These are phyloP conservation scores for Synodontis membranacea DNA, from an alignment of 2,113 vertebrate species.

Conservation along the genomic window DNA sequence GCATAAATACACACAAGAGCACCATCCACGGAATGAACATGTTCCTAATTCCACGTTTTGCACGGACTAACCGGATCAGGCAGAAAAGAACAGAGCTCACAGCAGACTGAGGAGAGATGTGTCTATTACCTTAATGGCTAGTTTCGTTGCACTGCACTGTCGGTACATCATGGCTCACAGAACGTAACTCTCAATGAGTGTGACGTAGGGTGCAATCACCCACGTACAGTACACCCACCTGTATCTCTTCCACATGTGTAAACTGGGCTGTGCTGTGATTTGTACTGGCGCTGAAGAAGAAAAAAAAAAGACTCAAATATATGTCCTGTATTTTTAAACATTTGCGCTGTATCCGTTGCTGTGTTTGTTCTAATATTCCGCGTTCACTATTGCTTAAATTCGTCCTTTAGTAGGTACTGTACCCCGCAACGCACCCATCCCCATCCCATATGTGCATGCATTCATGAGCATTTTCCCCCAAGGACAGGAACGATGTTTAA, in stretches of 20 bases:
- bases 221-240: constrained; percentile 25
- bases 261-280: background rate
- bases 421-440: background rate
- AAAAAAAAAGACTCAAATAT: background rate
- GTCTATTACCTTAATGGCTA: constrained; percentile 32
- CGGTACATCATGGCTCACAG: constrained; percentile 12
- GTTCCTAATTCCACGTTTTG: background rate
- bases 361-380: constrained; percentile 4
- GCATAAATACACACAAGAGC: constrained; percentile 15
- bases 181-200: constrained; percentile 24
- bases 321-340: background rate
- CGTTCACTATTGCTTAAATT: constrained; percentile 37
- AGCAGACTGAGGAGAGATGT: constrained; percentile 27
- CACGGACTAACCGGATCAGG: background rate
- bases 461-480: constrained; percentile 57
- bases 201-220: constrained; percentile 31
- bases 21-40: background rate
- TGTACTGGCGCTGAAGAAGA: background rate
- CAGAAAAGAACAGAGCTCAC: constrained; percentile 5
- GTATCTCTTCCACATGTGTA: background rate
- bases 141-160: constrained; percentile 23
- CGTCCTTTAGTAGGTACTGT: constrained; percentile 38
- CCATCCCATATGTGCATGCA: constrained; percentile 41
- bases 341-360: background rate
- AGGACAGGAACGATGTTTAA: constrained; percentile 73